These are phyloP conservation scores for Ophion ellenae DNA, from an alignment of 2,888 invertebrate species.

Conservation along the genomic window DNA sequence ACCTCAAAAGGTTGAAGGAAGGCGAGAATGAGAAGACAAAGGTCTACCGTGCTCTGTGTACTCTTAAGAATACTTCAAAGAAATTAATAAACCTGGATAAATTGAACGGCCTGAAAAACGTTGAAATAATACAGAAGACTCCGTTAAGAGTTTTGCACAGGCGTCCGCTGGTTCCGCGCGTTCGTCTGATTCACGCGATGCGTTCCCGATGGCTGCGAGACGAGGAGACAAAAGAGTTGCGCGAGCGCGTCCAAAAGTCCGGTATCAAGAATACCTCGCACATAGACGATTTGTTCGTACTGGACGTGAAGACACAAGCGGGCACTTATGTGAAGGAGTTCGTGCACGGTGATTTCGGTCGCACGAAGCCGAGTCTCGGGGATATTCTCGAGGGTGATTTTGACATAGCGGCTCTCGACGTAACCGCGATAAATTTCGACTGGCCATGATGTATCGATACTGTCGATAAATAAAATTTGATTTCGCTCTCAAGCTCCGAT, in stretches of 20 bases:
- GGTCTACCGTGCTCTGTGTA: conserved; percentile 93
- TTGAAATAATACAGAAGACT: conserved; percentile 92
- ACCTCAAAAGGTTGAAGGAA: conserved; percentile 89
- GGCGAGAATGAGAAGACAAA: conserved; percentile 96
- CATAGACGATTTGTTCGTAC: conserved; percentile 85
- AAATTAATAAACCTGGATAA: conserved; percentile 84
- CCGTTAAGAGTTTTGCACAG: conserved; percentile 96
- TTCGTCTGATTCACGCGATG: conserved; percentile 88
- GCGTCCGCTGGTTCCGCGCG: conserved; percentile 89
- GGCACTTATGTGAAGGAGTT: conserved; percentile 99
- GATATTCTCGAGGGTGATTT: conserved; percentile 88
- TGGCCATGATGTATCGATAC: conserved; percentile 86
- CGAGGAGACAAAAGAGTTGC: conserved; percentile 70
- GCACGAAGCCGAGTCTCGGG: conserved; percentile 92
- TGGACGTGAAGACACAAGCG: conserved; percentile 92
- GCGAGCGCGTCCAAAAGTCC: conserved; percentile 48
- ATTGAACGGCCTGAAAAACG: conserved; percentile 84
- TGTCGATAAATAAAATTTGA: background rate
- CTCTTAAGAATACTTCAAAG: conserved; percentile 83
- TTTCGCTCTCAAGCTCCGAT: background rate
- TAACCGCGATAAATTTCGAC: conserved; percentile 89
- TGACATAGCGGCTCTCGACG: conserved; percentile 97
- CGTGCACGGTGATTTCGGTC: conserved; percentile 97
- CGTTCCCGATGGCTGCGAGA: conserved; percentile 83
- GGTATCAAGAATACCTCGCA: conserved; percentile 48